Conservation (phyloP, 2,888 invertebrate species). For the Polymixis flavicincta region DNA sequence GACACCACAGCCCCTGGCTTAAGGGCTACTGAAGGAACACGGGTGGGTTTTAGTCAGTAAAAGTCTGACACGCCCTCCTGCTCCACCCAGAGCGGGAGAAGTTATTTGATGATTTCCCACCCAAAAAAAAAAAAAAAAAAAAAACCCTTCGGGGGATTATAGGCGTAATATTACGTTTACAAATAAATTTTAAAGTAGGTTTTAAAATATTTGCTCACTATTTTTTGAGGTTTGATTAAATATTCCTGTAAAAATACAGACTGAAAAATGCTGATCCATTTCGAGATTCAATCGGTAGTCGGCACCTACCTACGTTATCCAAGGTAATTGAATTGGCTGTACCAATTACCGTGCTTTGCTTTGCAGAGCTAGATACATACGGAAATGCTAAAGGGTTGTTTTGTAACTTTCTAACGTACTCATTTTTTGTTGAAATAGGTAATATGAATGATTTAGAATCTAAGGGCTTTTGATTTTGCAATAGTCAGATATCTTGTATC, state of each 20-base stretch:
- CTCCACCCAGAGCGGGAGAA: no score
- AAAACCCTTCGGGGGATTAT: not conserved
- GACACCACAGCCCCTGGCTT: no score
- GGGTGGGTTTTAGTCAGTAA: no score
- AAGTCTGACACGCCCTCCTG: no score
- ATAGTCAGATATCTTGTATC: no score
- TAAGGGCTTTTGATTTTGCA: no score
- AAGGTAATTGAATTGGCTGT: conserved; percentile 22
- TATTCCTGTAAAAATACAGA: conserved; percentile 1
- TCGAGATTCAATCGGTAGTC: not conserved
- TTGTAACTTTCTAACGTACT: not conserved
- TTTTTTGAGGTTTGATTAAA: conserved; percentile 2
- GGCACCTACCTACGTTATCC: not conserved
- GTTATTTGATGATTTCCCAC: no score
- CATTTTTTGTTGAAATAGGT: not conserved
- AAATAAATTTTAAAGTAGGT: not conserved
- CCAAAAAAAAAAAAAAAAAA: no score
- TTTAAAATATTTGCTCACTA: not conserved
- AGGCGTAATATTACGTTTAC: no score
- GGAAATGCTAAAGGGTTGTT: not conserved
- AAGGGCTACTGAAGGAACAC: no score
- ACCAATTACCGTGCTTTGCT: conserved; percentile 11
- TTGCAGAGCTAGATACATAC: not conserved
- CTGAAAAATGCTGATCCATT: conserved; percentile 12
- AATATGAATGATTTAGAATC: not conserved